Conservation (phyloP, 2,113 vertebrate species). For the Cisticola juncidis region DNA sequence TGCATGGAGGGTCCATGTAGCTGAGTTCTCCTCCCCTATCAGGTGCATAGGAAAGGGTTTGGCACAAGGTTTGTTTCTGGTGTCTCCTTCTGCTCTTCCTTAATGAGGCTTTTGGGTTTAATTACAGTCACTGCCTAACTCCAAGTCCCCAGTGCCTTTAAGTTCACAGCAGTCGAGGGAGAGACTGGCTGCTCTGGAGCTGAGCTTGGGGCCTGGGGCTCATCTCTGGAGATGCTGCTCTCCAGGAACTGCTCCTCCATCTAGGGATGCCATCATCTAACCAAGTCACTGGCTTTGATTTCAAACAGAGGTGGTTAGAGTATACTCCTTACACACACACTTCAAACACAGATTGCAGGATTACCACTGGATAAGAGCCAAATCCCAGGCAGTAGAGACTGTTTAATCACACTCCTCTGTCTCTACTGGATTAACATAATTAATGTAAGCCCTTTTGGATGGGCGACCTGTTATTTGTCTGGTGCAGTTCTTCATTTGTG, state of each 20-base stretch:
- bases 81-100: not conserved
- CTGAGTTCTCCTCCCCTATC: not conserved
- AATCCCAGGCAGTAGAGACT: constrained; percentile 32
- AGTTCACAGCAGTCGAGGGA: not conserved
- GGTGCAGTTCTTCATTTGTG: not conserved
- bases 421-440: constrained; percentile 61
- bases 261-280: not conserved
- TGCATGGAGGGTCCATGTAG: fast-evolving
- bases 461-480: constrained; percentile 32
- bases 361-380: constrained; percentile 6
- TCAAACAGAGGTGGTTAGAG: not conserved
- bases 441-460: constrained; percentile 54
- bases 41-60: not conserved
- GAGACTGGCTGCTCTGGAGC: not conserved
- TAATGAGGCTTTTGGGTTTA: constrained; percentile 1
- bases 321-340: not conserved
- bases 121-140: not conserved
- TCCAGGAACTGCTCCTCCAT: not conserved
- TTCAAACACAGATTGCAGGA: constrained; percentile 30
- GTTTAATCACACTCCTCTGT: constrained; percentile 60
- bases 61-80: not conserved
- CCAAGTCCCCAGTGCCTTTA: not conserved
- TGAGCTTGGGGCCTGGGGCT: not conserved
- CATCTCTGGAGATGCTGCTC: not conserved
- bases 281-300: not conserved